These are phyloP conservation scores for Conger conger DNA, from an alignment of 2,113 vertebrate species.

Conservation along the genomic window DNA sequence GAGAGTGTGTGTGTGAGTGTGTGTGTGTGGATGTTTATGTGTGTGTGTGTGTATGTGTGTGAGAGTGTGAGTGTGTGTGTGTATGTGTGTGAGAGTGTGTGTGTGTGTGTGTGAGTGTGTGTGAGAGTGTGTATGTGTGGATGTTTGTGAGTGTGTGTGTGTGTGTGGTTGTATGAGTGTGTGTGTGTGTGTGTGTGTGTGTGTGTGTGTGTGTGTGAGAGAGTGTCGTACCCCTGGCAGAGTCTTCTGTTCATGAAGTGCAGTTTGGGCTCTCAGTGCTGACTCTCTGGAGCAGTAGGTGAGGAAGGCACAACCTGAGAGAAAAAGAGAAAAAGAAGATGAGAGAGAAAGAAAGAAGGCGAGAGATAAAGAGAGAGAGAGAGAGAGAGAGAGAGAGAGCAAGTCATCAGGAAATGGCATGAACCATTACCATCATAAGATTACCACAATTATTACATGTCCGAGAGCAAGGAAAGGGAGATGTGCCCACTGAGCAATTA, in stretches of 20 bases:
- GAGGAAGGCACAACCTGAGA: conserved; percentile 73
- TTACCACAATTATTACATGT: background rate
- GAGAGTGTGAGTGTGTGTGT: conserved; percentile 17
- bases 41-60: background rate
- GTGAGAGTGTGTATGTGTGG: too few relatives aligned
- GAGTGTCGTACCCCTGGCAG: conserved; percentile 69
- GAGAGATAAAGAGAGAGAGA: conserved; percentile 22
- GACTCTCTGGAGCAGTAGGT: conserved; percentile 75
- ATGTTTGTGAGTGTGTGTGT: background rate
- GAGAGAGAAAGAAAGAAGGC: background rate
- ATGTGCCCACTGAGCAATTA: background rate
- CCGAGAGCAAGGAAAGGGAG: background rate
- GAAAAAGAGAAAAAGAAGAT: conserved; percentile 38
- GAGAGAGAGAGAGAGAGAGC: background rate
- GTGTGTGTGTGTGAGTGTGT: too few relatives aligned
- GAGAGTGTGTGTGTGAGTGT: background rate
- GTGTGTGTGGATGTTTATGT: background rate
- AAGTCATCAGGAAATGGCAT: background rate
- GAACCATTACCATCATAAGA: background rate
- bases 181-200: background rate
- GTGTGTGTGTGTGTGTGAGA: background rate
- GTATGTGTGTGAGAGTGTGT: too few relatives aligned
- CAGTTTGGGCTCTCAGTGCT: conserved; percentile 72
- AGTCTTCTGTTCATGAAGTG: conserved; percentile 73
- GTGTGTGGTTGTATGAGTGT: background rate